phyloP scores from a whole-genome alignment of 2,888 invertebrate genomes.

The Boloria euphrosyne region DNA sequence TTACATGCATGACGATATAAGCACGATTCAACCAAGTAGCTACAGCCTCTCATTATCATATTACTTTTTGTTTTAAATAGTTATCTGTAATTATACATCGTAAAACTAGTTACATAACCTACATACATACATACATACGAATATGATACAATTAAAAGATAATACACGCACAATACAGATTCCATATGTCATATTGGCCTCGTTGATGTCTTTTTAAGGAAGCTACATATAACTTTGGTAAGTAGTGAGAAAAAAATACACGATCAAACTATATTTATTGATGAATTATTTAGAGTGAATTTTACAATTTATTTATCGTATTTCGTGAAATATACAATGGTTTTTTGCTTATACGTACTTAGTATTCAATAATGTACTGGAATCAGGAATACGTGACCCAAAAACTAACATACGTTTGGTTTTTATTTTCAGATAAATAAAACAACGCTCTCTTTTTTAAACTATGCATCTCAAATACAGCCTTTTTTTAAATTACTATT shows the following conservation, averaged over 20 bases:
- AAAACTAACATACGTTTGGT: too few species aligned
- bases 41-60: slow-evolving; percentile 4
- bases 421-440: too few species aligned
- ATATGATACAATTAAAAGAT: slow-evolving; percentile 16
- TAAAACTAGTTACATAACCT: slow-evolving; percentile 26
- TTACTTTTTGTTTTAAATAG: slow-evolving; percentile 20
- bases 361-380: too few species aligned
- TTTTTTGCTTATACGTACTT: too few species aligned
- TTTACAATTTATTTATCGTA: too few species aligned
- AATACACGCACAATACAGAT: slow-evolving; percentile 19
- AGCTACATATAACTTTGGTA: slow-evolving; percentile 16
- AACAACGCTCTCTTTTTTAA: too few species aligned
- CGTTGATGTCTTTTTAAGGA: slow-evolving; percentile 54
- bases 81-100: slow-evolving; percentile 8
- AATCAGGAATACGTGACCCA: too few species aligned
- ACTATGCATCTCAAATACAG: too few species aligned
- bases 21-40: background rate
- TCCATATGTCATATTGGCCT: slow-evolving; percentile 15
- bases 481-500: too few species aligned
- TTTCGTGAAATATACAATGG: background rate
- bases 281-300: too few species aligned
- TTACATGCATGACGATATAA: slow-evolving; percentile 4
- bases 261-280: too few species aligned
- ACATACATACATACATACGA: slow-evolving; percentile 24
- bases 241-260: too few species aligned